These are phyloP conservation scores for Drusus annulatus DNA, from an alignment of 1,140 invertebrate genomes.

Conservation along the genomic window DNA sequence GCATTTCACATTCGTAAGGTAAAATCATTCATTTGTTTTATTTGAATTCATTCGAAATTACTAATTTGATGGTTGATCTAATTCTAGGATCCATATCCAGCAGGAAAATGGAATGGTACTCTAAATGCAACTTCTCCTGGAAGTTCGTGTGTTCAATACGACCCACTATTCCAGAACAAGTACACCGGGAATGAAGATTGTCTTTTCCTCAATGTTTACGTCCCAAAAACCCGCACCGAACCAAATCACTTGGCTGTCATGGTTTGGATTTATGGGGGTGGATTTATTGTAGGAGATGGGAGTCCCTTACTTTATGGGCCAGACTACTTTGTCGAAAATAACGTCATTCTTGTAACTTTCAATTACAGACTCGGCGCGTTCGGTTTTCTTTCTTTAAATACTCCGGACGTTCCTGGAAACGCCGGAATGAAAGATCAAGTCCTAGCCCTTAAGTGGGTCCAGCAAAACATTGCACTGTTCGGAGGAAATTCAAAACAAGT, in stretches of 20 bases:
- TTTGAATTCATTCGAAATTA: neutral
- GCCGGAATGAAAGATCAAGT: constrained; percentile 56
- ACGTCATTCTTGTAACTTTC: constrained; percentile 80
- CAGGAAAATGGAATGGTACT: constrained; percentile 72
- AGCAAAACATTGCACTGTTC: constrained; percentile 75
- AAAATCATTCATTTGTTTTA: too few species aligned
- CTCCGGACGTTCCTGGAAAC: constrained; percentile 68
- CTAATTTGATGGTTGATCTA: too few species aligned
- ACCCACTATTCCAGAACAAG: constrained; percentile 23
- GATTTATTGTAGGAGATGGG: constrained; percentile 69
- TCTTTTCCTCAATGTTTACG: constrained; percentile 72
- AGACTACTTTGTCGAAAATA: constrained; percentile 72
- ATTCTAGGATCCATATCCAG: constrained; percentile 71
- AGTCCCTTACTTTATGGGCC: constrained; percentile 61
- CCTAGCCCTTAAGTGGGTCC: constrained; percentile 53
- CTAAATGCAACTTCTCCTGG: constrained; percentile 71
- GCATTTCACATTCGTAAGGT: too few species aligned
- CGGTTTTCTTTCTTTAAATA: constrained; percentile 79
- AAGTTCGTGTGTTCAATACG: constrained; percentile 63
- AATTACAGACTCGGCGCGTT: constrained; percentile 84
- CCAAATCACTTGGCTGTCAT: constrained; percentile 64
- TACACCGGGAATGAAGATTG: constrained; percentile 71
- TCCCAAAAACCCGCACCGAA: constrained; percentile 54
- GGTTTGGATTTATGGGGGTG: constrained; percentile 76
- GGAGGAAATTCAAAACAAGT: constrained; percentile 76